phyloP scores from a whole-genome alignment of 2,113 vertebrate species.

The Actenoides lindsayi region DNA sequence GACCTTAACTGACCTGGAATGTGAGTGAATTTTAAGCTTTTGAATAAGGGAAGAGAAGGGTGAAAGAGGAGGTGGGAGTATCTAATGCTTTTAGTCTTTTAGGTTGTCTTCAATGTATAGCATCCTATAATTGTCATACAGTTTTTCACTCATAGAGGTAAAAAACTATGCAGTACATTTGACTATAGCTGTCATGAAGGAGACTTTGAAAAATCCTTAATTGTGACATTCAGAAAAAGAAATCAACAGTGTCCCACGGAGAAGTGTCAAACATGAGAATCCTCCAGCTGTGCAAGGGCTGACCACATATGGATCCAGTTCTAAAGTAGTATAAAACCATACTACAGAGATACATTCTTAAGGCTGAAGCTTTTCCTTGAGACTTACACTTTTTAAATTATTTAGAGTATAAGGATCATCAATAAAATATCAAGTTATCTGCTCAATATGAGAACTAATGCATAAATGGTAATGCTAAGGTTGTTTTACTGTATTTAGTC shows the following conservation, averaged over 20 bases:
- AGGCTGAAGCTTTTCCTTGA: not conserved
- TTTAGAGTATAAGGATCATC: not conserved
- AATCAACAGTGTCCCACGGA: not conserved
- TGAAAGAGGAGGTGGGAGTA: not conserved
- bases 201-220: constrained; percentile 4
- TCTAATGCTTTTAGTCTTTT: not conserved
- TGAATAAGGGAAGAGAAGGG: not conserved
- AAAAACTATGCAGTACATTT: not conserved
- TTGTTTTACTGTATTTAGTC: not conserved
- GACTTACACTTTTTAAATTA: not conserved
- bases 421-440: not conserved
- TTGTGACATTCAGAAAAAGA: not conserved
- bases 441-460: not conserved
- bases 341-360: not conserved
- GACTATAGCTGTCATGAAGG: not conserved
- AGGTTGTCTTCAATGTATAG: not conserved
- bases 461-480: not conserved
- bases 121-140: not conserved
- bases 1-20: not conserved
- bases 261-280: not conserved
- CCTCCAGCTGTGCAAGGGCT: not conserved
- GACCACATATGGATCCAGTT: not conserved
- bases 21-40: not conserved
- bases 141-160: not conserved
- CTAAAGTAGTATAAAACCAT: not conserved